Evolutionary conservation across 2,797 vertebrate genomes (phyloP).

Genomic region (Cuculus canorus): DNA sequence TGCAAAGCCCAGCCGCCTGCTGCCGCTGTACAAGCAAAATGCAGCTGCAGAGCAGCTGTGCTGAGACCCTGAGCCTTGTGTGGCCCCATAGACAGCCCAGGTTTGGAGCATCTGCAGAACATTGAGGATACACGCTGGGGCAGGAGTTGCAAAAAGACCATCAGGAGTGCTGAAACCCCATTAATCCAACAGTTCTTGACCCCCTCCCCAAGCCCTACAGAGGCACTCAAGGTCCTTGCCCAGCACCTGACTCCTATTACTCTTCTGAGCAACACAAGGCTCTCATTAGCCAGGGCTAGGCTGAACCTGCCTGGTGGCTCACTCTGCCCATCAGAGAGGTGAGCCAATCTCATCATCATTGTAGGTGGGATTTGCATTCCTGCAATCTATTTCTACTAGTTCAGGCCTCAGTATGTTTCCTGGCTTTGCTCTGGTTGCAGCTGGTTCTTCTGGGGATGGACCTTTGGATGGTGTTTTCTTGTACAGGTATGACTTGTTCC

Average conservation of each 20-base stretch:
- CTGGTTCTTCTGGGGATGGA: background rate
- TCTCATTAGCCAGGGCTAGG: background rate
- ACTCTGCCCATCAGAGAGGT: background rate
- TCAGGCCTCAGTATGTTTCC: accelerated
- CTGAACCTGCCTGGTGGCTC: background rate
- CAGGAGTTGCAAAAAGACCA: background rate
- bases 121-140: accelerated
- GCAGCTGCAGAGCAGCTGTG: slow-evolving; percentile 48
- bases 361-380: background rate
- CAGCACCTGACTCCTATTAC: background rate
- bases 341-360: background rate
- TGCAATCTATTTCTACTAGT: background rate
- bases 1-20: background rate
- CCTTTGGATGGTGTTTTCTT: background rate
- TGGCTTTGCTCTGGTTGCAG: background rate
- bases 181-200: background rate
- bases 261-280: background rate
- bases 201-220: background rate
- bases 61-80: background rate
- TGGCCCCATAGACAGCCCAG: background rate
- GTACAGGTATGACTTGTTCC: background rate
- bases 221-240: background rate
- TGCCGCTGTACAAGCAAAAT: background rate
- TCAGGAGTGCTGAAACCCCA: accelerated
- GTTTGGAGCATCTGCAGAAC: background rate